Evolutionary conservation across 2,113 vertebrate genomes (phyloP).

Genomic region (Peucedramus taeniatus): DNA sequence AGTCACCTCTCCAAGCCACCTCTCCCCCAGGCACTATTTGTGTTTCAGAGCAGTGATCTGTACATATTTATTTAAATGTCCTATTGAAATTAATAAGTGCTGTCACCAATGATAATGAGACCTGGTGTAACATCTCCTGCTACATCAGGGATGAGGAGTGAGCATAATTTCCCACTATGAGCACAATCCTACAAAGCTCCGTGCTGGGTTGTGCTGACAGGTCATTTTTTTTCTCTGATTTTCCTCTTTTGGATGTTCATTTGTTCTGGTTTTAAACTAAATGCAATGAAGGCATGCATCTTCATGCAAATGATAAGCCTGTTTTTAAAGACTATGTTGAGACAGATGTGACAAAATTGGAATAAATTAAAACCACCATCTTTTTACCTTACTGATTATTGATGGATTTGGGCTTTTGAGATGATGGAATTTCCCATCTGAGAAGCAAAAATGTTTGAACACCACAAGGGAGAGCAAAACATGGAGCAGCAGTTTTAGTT

Average conservation of each 20-base stretch:
- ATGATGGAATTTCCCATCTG: neutral
- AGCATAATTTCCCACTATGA: neutral
- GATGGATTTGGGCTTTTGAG: neutral
- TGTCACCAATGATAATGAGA: neutral
- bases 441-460: neutral
- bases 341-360: neutral
- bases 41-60: neutral
- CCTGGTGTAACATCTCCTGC: neutral
- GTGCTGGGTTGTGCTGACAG: neutral
- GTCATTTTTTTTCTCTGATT: neutral
- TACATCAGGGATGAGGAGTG: neutral
- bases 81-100: neutral
- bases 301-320: neutral
- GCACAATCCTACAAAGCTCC: neutral
- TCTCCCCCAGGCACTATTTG: neutral
- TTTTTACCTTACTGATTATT: neutral
- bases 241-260: neutral
- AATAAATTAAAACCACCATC: neutral
- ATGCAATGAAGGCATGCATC: neutral
- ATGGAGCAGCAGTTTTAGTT: neutral
- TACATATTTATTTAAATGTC: neutral
- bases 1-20: neutral
- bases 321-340: neutral
- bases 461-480: neutral
- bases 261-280: neutral